Evolutionary conservation across 2,797 vertebrate species (phyloP).

Genomic region (Pelochelys cantorii): DNA sequence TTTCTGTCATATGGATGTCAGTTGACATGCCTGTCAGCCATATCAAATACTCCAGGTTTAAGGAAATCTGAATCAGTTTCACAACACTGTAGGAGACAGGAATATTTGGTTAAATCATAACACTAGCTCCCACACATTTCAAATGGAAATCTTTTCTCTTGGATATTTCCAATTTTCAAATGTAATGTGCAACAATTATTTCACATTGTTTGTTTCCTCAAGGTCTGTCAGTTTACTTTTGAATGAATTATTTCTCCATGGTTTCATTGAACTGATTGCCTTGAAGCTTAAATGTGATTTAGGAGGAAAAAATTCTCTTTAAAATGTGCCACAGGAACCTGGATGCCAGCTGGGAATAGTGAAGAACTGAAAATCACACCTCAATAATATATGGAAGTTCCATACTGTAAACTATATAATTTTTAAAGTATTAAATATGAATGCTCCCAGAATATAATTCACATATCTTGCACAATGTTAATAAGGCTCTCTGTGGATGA

Average conservation of each 20-base stretch:
- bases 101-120: background rate
- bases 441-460: background rate
- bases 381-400: fast-evolving
- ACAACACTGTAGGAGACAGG: background rate
- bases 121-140: background rate
- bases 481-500: background rate
- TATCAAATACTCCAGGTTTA: background rate
- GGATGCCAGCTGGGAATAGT: background rate
- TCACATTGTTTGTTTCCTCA: background rate
- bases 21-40: background rate
- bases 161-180: background rate
- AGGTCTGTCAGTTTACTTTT: background rate
- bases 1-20: constrained; percentile 28
- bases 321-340: background rate
- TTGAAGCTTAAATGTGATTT: background rate
- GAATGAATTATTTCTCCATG: background rate
- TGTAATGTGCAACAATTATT: background rate
- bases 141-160: background rate
- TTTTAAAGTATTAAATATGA: too few relatives aligned
- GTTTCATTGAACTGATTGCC: background rate
- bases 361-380: background rate
- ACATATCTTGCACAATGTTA: background rate
- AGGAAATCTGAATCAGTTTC: constrained; percentile 9
- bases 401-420: background rate
- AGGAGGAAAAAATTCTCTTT: background rate